These are phyloP conservation scores for Lates calcarifer DNA, from an alignment of 2,113 vertebrate genomes.

Conservation along the genomic window DNA sequence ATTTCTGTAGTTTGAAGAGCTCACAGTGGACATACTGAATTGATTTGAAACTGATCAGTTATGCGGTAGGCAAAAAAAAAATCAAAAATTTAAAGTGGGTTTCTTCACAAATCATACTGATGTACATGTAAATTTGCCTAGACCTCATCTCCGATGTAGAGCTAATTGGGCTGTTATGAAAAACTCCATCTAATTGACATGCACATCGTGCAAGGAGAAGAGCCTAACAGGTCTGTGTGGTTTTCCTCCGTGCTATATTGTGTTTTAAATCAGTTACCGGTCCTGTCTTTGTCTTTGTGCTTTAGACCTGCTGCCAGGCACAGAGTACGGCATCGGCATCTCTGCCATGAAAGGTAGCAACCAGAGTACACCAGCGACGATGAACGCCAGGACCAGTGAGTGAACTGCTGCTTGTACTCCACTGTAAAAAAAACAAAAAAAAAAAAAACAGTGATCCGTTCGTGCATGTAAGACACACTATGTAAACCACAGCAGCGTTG, in stretches of 20 bases:
- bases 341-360: conserved; percentile 90
- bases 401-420: conserved; percentile 7
- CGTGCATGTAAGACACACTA: conserved; percentile 13
- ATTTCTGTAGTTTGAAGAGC: conserved; percentile 27
- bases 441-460: conserved; percentile 9
- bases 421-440: too few relatives aligned
- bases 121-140: conserved; percentile 33
- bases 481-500: not conserved
- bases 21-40: conserved; percentile 10
- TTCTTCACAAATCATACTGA: conserved; percentile 23
- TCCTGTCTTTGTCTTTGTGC: conserved; percentile 38
- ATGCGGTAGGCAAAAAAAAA: conserved; percentile 1
- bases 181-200: conserved; percentile 35
- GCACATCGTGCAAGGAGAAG: conserved; percentile 10
- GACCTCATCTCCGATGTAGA: conserved; percentile 16
- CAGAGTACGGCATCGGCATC: conserved; percentile 97
- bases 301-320: conserved; percentile 93
- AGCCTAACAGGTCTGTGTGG: not conserved
- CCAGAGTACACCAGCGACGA: conserved; percentile 94
- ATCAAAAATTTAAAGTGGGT: too few relatives aligned
- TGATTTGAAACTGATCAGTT: conserved; percentile 53
- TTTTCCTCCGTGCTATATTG: not conserved
- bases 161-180: conserved; percentile 47
- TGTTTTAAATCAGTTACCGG: not conserved
- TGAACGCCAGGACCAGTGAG: conserved; percentile 97